These are phyloP conservation scores for Sinosuthora webbiana DNA, from an alignment of 2,113 vertebrate genomes.

Conservation along the genomic window DNA sequence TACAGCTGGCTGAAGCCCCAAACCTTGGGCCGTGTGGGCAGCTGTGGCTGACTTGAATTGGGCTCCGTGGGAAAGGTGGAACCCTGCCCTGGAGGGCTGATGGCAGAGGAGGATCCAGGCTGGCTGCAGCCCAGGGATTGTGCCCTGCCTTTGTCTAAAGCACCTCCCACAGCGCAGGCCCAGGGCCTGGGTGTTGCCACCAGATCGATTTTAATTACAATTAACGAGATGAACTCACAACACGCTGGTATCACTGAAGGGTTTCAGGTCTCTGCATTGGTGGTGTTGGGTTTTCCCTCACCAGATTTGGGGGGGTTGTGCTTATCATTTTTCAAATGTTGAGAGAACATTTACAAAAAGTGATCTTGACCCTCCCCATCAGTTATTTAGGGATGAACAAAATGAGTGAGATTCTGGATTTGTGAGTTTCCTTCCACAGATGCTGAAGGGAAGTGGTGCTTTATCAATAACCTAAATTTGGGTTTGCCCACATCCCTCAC, in stretches of 20 bases:
- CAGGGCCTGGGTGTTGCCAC: not conserved
- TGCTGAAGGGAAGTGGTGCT: not conserved
- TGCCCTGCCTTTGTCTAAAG: not conserved
- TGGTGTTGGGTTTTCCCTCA: not conserved
- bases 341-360: not conserved
- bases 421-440: not conserved
- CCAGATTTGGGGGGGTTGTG: not conserved
- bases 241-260: not conserved
- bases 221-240: not conserved
- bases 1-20: not conserved
- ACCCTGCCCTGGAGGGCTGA: not conserved
- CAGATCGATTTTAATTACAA: not conserved
- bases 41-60: not conserved
- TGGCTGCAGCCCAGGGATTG: not conserved
- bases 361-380: rapidly evolving
- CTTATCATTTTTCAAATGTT: not conserved
- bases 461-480: not conserved
- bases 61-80: not conserved
- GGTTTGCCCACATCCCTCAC: not conserved
- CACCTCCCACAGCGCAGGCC: not conserved
- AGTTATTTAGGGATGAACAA: not conserved
- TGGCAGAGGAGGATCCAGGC: not conserved
- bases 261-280: not conserved
- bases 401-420: rapidly evolving
- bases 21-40: rapidly evolving